Evolutionary conservation across 2,797 vertebrate species (phyloP), one percentile per base, ranked within the genome.

Genomic region (Tenualosa ilisha): DNA sequence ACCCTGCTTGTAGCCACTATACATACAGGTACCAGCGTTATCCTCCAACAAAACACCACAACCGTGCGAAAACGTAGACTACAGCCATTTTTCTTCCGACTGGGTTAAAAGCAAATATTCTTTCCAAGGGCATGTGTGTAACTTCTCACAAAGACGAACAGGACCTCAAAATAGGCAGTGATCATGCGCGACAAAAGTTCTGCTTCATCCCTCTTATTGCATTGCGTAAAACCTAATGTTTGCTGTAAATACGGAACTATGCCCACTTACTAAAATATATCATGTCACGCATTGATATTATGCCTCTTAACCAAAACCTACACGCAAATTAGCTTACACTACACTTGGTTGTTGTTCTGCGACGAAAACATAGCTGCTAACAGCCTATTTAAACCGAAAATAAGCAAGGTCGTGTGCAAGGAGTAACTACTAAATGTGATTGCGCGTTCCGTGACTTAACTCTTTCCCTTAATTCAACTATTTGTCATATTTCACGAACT

Each of bases 401-500:
- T 79, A 79, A 79, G 37, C 17, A 46, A 46, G 72, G 72, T 79
- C 72, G 40, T 46, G 37, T 79, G 37, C 72, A 3, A 43, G 37
- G 20, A 79, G 40, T 79, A n/a, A 63, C 6, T 63, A 63, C 59
- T 63, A 63, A n/a, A 63, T 79, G 31, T 15, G 13, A 79, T 40
- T 22, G 40, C 40, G 37, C 40, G 37, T 79, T 20, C 72, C 40
- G 2, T 79, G 72, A 79, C 72, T 79, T 37, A 20, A 9, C 40
- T 46, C 72, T 43, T 79, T 79, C 37, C 37, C 37, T 15, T 79
- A 43, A 79, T 79, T 79, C 15, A 79, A 79, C 72, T 79, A 79
- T 79, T 79, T 79, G 72, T 79, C 72, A 79, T 46, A 79, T 79
- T 46, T 79, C 72, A 46, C 72, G 20, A n/a, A 22, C 26, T 82